These are phyloP conservation scores for Gymnoscelis rufifasciata DNA, from an alignment of 2,888 invertebrate species.

Conservation along the genomic window DNA sequence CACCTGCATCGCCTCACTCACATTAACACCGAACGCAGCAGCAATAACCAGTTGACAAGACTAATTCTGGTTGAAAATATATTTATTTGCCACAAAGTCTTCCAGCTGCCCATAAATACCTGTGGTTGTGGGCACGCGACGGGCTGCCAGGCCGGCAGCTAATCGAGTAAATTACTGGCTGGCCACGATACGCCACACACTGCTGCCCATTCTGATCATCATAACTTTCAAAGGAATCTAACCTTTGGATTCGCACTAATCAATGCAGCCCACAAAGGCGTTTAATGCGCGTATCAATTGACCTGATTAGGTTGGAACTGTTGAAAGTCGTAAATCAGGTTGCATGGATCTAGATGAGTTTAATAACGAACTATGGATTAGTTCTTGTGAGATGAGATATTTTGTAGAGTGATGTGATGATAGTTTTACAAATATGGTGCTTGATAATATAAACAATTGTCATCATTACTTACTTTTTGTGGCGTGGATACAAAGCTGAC, in stretches of 20 bases:
- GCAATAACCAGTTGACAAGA: too few species aligned
- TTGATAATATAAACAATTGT: too few species aligned
- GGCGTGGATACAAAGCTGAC: too few species aligned
- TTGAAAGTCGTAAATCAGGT: constrained; percentile 9
- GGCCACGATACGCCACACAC: constrained; percentile 16
- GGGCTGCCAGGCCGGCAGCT: constrained; percentile 41
- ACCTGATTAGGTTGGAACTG: constrained; percentile 5
- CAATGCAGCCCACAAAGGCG: constrained; percentile 9
- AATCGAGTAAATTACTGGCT: constrained; percentile 59
- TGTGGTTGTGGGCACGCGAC: constrained; percentile 50
- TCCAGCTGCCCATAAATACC: constrained; percentile 15
- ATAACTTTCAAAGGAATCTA: constrained; percentile 9
- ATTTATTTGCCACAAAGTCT: too few species aligned
- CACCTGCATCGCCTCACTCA: too few species aligned
- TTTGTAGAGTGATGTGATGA: too few species aligned
- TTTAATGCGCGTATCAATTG: constrained; percentile 9
- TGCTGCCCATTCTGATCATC: constrained; percentile 14
- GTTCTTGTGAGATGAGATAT: too few species aligned
- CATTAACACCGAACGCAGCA: too few species aligned
- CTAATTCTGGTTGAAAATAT: too few species aligned
- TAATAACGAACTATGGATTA: too few species aligned
- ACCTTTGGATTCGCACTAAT: constrained; percentile 13
- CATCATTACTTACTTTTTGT: too few species aligned
- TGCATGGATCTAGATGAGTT: neutral
- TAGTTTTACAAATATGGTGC: too few species aligned